Evolutionary conservation across 2,797 vertebrate genomes (phyloP).

Genomic region (Sebastolobus alascanus): DNA sequence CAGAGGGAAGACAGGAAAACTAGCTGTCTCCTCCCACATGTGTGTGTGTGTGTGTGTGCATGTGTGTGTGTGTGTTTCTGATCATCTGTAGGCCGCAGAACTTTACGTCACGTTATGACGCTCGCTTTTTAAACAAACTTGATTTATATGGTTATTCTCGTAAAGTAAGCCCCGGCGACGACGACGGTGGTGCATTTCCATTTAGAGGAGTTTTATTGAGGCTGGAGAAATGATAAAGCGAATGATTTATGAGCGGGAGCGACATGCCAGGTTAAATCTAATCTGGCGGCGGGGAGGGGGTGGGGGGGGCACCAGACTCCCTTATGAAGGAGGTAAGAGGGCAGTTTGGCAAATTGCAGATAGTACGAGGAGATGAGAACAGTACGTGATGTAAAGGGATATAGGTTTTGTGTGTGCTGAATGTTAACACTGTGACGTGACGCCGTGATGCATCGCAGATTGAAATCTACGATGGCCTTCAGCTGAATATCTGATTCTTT

Average conservation of each 20-base stretch:
- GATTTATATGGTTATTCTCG: slow-evolving; percentile 73
- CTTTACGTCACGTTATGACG: slow-evolving; percentile 27
- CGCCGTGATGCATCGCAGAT: slow-evolving; percentile 43
- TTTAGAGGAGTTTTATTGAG: slow-evolving; percentile 80
- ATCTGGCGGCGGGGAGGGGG: slow-evolving; percentile 26
- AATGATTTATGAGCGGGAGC: slow-evolving; percentile 76
- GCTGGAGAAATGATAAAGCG: slow-evolving; percentile 71
- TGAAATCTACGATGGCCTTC: slow-evolving; percentile 3
- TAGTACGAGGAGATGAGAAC: slow-evolving; percentile 49
- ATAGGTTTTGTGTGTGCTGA: slow-evolving; percentile 29
- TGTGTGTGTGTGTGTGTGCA: slow-evolving; percentile 4
- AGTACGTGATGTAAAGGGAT: slow-evolving; percentile 42
- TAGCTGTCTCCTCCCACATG: neutral
- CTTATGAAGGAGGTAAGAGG: slow-evolving; percentile 46
- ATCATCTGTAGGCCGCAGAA: slow-evolving; percentile 36
- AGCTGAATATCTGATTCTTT: slow-evolving; percentile 10
- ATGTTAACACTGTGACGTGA: slow-evolving; percentile 49
- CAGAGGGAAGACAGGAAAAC: slow-evolving; percentile 39
- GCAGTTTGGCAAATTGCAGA: slow-evolving; percentile 61
- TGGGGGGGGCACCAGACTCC: slow-evolving; percentile 11
- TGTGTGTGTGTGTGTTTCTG: slow-evolving; percentile 15
- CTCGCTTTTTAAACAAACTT: slow-evolving; percentile 64
- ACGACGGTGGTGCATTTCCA: slow-evolving; percentile 73
- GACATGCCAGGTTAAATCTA: slow-evolving; percentile 62
- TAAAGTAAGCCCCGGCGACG: slow-evolving; percentile 61